Conservation (phyloP, 2,113 vertebrate species). For the Poecile atricapillus region DNA sequence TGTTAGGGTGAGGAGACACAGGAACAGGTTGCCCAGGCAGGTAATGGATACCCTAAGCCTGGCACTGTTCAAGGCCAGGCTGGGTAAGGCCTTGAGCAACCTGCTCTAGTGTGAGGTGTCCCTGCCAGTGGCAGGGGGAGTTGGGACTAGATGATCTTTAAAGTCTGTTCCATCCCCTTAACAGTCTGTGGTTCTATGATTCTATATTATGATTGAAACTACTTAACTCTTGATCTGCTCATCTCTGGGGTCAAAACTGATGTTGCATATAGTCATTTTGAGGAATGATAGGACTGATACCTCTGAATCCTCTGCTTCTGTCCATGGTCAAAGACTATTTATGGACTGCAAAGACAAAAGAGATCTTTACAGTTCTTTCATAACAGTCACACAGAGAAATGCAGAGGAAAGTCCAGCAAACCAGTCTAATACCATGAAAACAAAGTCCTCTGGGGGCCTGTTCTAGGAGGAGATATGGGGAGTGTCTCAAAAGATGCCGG, state of each 20-base stretch:
- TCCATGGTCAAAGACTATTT: neutral
- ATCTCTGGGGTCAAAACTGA: neutral
- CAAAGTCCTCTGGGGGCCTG: neutral
- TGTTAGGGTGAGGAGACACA: neutral
- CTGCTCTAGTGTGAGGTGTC: neutral
- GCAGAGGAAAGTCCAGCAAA: neutral
- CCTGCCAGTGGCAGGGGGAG: accelerated
- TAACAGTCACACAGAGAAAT: neutral
- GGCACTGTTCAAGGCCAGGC: neutral
- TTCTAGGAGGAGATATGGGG: accelerated
- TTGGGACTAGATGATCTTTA: neutral
- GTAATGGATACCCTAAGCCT: no score
- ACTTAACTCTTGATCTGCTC: neutral
- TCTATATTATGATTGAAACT: neutral
- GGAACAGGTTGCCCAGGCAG: neutral
- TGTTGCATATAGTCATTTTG: neutral
- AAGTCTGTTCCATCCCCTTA: neutral
- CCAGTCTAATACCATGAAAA: neutral
- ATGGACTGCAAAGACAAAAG: neutral
- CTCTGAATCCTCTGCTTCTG: neutral
- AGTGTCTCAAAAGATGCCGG: neutral
- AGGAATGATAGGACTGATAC: neutral
- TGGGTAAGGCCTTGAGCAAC: neutral
- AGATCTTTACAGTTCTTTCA: neutral
- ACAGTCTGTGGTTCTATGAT: neutral